Evolutionary conservation across 2,888 invertebrate genomes (phyloP).

Genomic region (Nyleta sp.): DNA sequence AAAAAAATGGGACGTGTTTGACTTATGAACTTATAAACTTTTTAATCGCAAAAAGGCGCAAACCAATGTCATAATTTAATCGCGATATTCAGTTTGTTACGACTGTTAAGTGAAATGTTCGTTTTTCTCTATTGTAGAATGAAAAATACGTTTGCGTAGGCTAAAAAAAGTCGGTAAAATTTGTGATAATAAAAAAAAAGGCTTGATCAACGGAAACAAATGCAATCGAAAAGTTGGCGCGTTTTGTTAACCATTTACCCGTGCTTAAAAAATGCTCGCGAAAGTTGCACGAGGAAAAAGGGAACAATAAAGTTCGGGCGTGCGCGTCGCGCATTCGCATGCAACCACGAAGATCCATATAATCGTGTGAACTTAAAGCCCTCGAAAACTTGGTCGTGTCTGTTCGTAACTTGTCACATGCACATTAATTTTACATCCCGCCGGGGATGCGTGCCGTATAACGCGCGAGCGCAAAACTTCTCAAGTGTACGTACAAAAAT

Average conservation of each 20-base stretch:
- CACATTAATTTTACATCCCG: conserved; percentile 51
- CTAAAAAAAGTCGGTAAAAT: too few relatives aligned
- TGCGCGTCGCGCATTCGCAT: conserved; percentile 38
- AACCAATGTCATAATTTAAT: too few relatives aligned
- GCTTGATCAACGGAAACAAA: neutral
- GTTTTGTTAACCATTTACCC: conserved; percentile 24
- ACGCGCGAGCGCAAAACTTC: conserved; percentile 26
- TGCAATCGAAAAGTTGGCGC: neutral
- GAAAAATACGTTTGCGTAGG: too few relatives aligned
- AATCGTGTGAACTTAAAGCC: conserved; percentile 51
- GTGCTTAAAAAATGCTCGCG: conserved; percentile 18
- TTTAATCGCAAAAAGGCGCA: too few relatives aligned
- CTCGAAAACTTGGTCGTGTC: conserved; percentile 36
- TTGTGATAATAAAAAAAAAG: neutral
- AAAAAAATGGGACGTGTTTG: conserved; percentile 1
- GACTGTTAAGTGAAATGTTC: too few relatives aligned
- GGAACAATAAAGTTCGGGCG: conserved; percentile 36
- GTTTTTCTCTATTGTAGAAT: too few relatives aligned
- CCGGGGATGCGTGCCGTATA: conserved; percentile 23
- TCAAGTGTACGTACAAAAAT: conserved; percentile 22
- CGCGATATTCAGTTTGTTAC: neutral
- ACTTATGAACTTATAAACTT: neutral
- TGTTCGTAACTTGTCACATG: conserved; percentile 48
- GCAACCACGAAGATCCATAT: conserved; percentile 43
- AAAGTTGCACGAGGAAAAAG: conserved; percentile 20